Evolutionary conservation across 2,888 invertebrate species (phyloP).

Genomic region (Eulithis testata): DNA sequence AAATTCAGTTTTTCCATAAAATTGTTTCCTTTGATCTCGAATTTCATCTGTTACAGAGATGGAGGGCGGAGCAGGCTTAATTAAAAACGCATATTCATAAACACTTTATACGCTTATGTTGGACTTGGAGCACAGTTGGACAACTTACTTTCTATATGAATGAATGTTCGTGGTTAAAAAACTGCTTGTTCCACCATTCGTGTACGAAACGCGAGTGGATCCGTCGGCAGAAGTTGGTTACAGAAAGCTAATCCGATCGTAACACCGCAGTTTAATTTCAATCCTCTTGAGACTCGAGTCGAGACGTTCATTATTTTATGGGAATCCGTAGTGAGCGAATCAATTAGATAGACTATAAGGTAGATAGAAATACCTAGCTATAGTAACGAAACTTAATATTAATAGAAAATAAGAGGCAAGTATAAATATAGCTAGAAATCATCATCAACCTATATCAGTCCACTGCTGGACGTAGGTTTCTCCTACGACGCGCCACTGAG

Average conservation of each 20-base stretch:
- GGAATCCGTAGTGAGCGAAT: not conserved
- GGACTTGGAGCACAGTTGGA: too few relatives aligned
- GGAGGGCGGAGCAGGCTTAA: conserved; percentile 10
- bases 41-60: not conserved
- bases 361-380: too few relatives aligned
- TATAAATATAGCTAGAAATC: too few relatives aligned
- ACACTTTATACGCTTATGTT: not conserved
- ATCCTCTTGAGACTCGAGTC: not conserved
- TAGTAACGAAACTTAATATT: too few relatives aligned
- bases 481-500: too few relatives aligned
- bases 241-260: not conserved
- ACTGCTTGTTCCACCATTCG: too few relatives aligned
- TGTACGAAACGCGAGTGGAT: not conserved
- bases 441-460: too few relatives aligned
- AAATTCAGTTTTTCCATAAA: conserved; percentile 1
- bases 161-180: too few relatives aligned
- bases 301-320: conserved; percentile 7
- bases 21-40: conserved; percentile 12
- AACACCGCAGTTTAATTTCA: not conserved
- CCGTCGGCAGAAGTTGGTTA: not conserved
- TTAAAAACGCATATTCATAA: conserved; percentile 19
- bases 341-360: not conserved
- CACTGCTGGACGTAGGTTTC: too few relatives aligned
- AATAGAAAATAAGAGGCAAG: too few relatives aligned
- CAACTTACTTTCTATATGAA: not conserved